Evolutionary conservation across 2,888 invertebrate genomes (phyloP), one percentile per base, ranked within the genome.

Genomic region (Pterostichus madidus): DNA sequence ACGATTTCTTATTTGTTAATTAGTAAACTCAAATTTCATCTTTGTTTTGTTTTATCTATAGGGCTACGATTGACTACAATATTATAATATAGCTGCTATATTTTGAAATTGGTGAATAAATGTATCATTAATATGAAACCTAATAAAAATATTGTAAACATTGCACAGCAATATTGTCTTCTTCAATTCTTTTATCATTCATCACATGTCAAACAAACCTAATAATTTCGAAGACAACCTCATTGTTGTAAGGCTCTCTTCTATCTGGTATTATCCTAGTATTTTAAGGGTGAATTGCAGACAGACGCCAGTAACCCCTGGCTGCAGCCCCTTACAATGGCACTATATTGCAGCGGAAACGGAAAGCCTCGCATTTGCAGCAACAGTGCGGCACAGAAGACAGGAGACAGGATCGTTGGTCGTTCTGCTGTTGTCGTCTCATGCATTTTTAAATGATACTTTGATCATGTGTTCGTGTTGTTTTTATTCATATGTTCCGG

Each of bases 371-470:
- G 53, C 53, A 80, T 80, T 80, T 80, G 80, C 68, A 80, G 71
- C 80, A 31, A 56, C 15, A 56, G 44, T 13, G 46, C 46, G 64
- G 49, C 10, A 3, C 44, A 7, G 15, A 3, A n/a, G 32, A 7
- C 32, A 4, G n/a, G 31, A 17, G 32, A 52, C 49, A 17, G 24
- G 11, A 56, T 52, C 6, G 13, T 5, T 13, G 32, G 39, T 71
- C 39, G 73, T 73, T 80, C 61, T 61, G 76, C 59, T 75, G 31
- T 46, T 46, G 64, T 75, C 46, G 59, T 56, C 82, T 76, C 76
- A 82, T 82, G 75, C 75, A 82, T 82, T 82, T 82, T 61, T 82
- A 76, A 82, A 75, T 15, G 64, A 75, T 24, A 80, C 61, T 76
- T 82, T 44, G 49, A 75, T 82, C 76, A 82, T 76, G 32, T 52